phyloP scores from a whole-genome alignment of 2,888 invertebrate species.

The Junonia oenone region DNA sequence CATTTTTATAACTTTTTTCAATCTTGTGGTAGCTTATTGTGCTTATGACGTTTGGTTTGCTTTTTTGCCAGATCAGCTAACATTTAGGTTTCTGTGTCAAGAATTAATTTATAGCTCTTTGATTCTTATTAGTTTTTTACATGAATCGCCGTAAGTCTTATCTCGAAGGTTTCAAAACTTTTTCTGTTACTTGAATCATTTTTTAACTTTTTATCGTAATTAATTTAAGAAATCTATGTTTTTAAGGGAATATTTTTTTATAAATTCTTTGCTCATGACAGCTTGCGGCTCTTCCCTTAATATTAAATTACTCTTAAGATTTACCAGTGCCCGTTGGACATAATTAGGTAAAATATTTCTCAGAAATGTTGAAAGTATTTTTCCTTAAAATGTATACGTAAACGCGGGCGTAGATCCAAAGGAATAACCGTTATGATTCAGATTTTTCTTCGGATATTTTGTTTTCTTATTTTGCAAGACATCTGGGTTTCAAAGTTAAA shows the following conservation, averaged over 20 bases:
- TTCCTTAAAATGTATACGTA: constrained; percentile 18
- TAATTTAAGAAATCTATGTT: neutral
- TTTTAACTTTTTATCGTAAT: neutral
- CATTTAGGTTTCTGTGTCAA: constrained; percentile 8
- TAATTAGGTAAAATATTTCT: constrained; percentile 40
- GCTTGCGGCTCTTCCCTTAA: constrained; percentile 26
- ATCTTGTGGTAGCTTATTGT: too few species aligned
- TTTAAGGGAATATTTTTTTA: constrained; percentile 1
- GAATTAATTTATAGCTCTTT: constrained; percentile 4
- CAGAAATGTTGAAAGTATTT: constrained; percentile 31
- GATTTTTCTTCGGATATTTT: too few species aligned
- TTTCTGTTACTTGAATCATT: neutral
- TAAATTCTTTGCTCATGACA: constrained; percentile 12
- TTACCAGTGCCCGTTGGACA: constrained; percentile 35
- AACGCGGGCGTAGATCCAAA: neutral
- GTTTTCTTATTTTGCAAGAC: too few species aligned
- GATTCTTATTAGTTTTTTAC: neutral
- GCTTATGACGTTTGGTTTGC: neutral
- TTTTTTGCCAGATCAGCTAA: neutral
- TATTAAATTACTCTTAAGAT: constrained; percentile 42
- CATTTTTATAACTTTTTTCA: too few species aligned
- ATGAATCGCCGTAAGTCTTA: neutral
- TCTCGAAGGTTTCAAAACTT: neutral
- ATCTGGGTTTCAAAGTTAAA: too few species aligned
- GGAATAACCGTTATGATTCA: neutral